Base-by-base conservation (phyloP, 2,797 vertebrate species). In the Melanotaenia maccullochi region DNA sequence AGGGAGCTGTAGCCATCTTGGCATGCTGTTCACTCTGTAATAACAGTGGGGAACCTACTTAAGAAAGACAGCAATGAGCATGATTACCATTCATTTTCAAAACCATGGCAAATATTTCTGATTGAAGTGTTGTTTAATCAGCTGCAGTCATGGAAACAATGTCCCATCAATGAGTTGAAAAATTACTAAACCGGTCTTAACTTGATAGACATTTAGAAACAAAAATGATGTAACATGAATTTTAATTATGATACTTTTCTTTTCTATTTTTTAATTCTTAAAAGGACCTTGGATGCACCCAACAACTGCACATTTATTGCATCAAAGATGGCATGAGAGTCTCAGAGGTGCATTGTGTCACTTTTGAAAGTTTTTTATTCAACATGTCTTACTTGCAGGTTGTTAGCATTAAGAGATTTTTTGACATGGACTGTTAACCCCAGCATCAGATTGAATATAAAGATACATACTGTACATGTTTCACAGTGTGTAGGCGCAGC, bases 31-130 rank as follows among this genome's bases (percentile, higher is more conserved):
- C 22, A 73, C 69, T 67, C 0, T 24, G 68, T 54, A 24, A 56
- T 44, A 71, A 65, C 57, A 25, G 51, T 68, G 66, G 47, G 47
- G 47, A 70, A 24, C 22, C 55, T 20, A 42, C 60, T 47, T 58
- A 9, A 66, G n/a, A 72, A 33, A 67, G 52, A 68, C 18, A 36
- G 60, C 60, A 33, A 14, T 20, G 30, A 60, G 42, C 49, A 20
- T 60, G 25, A 72, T 82, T 70, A 74, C 38, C 52, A 36, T 60
- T 76, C 0, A 40, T 58, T 75, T 30, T 58, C 40, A 71, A 56
- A 71, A 62, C 73, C 22, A 64, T 24, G 28, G 58, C 32, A 28
- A 38, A 24, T 24, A 61, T 35, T 38, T 63, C 20, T 52, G 36
- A 75, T 58, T 36, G 57, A 49, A 14, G 3, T 30, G 64, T 9